Base-by-base conservation (phyloP, 1,140 invertebrate genomes). In the Apis cerana region DNA sequence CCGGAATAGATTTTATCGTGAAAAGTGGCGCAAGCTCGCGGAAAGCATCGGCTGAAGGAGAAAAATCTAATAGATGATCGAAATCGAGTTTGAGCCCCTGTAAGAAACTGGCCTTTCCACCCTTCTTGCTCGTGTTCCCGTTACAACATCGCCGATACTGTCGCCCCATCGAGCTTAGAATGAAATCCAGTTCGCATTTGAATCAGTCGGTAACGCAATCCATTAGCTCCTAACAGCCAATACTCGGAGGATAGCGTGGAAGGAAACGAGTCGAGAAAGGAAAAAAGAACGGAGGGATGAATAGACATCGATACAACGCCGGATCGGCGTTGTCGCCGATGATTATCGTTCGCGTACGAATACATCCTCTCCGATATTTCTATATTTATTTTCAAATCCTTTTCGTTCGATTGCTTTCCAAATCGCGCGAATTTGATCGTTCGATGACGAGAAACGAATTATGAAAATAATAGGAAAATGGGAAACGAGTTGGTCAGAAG, bases 121-220 rank as follows among this genome's bases (percentile, higher is more conserved):
- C 83, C 80, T 83, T 86, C 86, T 90, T 86, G 82, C 88, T 81
- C 85, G 79, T 80, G 82, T 71, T 89, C 84, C 77, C 84, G 84
- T 84, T 88, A 84, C 87, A 84, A 79, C 84, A 83, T 85, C 80
- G 88, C 74, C 87, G 87, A 88, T 85, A 85, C 87, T 85, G 83
- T 75, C 87, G 78, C 89, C 89, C 87, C 85, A 89, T 90, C 90
- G 85, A 88, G 88, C 75, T 80, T 70, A 75, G 82, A 92, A 91
- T 92, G 91, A 93, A 94, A 94, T 93, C 92, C 91, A 91, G 92
- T 93, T 94, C 93, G 92, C 92, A 93, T 93, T 92, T 93, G 92
- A 93, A 94, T 94, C 92, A 94, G 89, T 89, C 90, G 78, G 91
- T 94, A 93, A 94, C 91, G 90, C 90, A 93, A 94, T 94, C 93